Conservation (phyloP, 2,113 vertebrate genomes). For the Macheiramphus alcinus region DNA sequence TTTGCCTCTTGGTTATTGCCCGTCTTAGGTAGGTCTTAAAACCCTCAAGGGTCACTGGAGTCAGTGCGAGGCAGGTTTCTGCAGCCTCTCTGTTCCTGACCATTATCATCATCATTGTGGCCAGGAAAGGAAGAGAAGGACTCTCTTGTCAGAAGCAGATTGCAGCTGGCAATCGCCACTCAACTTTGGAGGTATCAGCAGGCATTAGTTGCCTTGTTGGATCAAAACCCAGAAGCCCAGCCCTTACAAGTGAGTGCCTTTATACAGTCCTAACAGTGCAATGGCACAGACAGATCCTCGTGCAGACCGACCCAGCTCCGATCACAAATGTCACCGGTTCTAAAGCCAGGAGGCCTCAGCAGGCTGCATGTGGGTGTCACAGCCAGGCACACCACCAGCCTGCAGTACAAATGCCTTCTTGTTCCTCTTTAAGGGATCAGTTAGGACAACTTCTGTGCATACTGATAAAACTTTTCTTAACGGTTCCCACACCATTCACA, state of each 20-base stretch:
- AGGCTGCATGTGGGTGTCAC: background rate
- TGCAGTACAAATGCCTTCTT: background rate
- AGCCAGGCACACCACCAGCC: background rate
- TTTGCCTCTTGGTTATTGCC: background rate
- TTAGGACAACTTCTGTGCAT: background rate
- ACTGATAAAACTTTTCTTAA: background rate
- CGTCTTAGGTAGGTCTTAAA: background rate
- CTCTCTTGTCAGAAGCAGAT: background rate
- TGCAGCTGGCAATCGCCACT: background rate
- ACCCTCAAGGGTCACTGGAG: rapidly evolving
- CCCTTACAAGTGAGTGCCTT: background rate
- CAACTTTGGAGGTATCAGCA: background rate
- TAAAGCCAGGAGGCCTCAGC: background rate
- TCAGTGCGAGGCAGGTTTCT: background rate
- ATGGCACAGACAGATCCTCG: background rate
- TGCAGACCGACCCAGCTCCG: background rate
- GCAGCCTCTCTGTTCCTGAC: background rate
- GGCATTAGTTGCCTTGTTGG: background rate
- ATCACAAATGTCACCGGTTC: background rate
- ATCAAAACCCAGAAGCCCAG: background rate
- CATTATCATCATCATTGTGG: background rate
- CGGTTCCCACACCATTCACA: background rate
- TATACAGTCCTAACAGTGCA: background rate
- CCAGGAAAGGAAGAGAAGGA: background rate
- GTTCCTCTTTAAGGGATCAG: background rate